A percentile compares a stretch with the other conserved stretches of the same genome.
phyloP scores from a whole-genome alignment of 2,113 vertebrate genomes.

The Argyrosomus japonicus region DNA sequence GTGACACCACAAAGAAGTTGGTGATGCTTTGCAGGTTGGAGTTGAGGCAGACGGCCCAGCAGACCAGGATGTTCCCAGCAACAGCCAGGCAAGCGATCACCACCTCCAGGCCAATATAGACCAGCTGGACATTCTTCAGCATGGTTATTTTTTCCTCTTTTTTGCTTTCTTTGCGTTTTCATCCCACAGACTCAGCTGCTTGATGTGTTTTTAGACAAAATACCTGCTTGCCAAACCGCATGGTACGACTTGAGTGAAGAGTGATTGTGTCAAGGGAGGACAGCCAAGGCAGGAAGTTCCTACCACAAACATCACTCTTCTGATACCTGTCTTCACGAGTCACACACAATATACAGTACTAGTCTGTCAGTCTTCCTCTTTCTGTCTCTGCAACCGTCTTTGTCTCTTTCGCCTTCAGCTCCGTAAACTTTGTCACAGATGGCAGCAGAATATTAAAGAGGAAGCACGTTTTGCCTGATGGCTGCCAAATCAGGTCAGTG shows the following conservation, averaged over 20 bases:
- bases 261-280: constrained; percentile 24
- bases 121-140: constrained; percentile 79
- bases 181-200: constrained; percentile 57
- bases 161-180: constrained; percentile 53
- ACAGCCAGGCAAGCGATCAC: constrained; percentile 91
- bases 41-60: constrained; percentile 95
- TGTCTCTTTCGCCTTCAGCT: not conserved
- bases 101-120: constrained; percentile 92
- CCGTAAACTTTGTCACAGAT: constrained; percentile 8
- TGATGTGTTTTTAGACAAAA: constrained; percentile 46
- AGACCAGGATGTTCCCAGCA: constrained; percentile 94
- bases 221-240: constrained; percentile 30
- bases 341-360: not conserved
- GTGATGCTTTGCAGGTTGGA: constrained; percentile 97
- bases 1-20: constrained; percentile 95
- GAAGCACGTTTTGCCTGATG: constrained; percentile 9
- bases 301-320: constrained; percentile 18
- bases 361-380: constrained; percentile 23
- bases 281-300: constrained; percentile 52
- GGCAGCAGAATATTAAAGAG: constrained; percentile 2
- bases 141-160: constrained; percentile 78
- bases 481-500: constrained; percentile 47
- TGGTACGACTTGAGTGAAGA: not conserved
- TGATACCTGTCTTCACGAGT: not conserved
- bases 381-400: not conserved